Evolutionary conservation across 2,797 vertebrate species (phyloP).

Genomic region (Tadarida brasiliensis): DNA sequence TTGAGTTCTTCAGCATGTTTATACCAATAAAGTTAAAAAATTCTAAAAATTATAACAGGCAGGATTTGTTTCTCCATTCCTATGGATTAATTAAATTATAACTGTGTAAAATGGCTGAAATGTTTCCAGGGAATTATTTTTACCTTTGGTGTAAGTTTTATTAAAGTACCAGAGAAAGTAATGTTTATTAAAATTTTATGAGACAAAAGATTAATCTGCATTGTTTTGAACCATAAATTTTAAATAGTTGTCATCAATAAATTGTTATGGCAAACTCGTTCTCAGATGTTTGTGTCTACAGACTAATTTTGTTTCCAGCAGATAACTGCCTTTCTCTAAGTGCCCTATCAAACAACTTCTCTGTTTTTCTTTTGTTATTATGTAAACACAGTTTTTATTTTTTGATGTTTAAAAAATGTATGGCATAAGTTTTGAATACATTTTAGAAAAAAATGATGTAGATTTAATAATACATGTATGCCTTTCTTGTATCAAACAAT

Average conservation of each 20-base stretch:
- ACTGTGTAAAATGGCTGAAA: constrained; percentile 84
- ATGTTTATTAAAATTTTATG: constrained; percentile 86
- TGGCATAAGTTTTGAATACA: neutral
- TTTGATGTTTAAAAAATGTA: constrained; percentile 70
- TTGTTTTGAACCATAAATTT: constrained; percentile 86
- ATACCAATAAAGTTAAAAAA: constrained; percentile 83
- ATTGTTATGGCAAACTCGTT: constrained; percentile 78
- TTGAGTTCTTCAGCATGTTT: constrained; percentile 67
- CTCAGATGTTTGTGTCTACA: constrained; percentile 70
- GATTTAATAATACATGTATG: constrained; percentile 47
- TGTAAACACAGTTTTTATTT: constrained; percentile 50
- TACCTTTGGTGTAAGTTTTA: constrained; percentile 89
- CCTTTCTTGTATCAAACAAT: constrained; percentile 44
- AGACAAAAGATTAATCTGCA: constrained; percentile 81
- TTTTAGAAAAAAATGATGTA: constrained; percentile 71
- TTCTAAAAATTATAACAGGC: constrained; percentile 84
- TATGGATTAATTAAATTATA: constrained; percentile 84
- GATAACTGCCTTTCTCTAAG: neutral
- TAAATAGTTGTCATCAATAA: constrained; percentile 82
- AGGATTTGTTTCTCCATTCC: constrained; percentile 78
- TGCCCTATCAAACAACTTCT: neutral
- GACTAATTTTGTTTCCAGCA: neutral
- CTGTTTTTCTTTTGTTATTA: constrained; percentile 46
- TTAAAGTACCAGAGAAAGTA: constrained; percentile 85
- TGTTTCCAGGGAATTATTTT: constrained; percentile 86